phyloP scores from a whole-genome alignment of 2,888 invertebrate species.

The Drosophila paranaensis region DNA sequence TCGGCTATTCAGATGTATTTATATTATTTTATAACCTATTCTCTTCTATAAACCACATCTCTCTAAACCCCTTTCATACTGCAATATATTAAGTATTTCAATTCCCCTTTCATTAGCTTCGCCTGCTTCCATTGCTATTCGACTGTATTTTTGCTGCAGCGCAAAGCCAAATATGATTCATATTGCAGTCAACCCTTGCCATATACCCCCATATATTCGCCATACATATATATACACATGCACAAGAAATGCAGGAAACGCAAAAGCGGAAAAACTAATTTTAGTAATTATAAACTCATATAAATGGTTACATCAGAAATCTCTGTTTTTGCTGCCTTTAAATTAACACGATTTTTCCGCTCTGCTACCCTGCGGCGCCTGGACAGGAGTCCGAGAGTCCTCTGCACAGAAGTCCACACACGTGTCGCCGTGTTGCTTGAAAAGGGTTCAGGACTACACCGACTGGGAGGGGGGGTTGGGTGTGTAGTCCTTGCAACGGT shows the following conservation, averaged over 20 bases:
- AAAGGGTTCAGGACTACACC: constrained; percentile 57
- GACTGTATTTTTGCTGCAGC: constrained; percentile 2
- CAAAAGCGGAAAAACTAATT: constrained; percentile 82
- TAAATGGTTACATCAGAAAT: constrained; percentile 75
- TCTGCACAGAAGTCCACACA: constrained; percentile 33
- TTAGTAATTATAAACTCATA: constrained; percentile 85
- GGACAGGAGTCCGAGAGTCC: constrained; percentile 33
- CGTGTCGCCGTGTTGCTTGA: constrained; percentile 37
- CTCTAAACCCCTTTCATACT: too few species aligned
- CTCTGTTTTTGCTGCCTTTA: constrained; percentile 69
- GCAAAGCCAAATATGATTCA: constrained; percentile 39
- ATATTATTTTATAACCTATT: too few species aligned
- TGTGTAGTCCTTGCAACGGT: constrained; percentile 54
- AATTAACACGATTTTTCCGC: constrained; percentile 80
- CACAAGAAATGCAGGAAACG: constrained; percentile 14
- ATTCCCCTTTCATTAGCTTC: background rate
- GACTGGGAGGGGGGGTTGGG: constrained; percentile 23
- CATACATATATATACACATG: background rate
- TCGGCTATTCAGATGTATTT: too few species aligned
- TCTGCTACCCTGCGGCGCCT: constrained; percentile 56
- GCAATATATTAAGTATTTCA: background rate
- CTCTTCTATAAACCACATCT: too few species aligned
- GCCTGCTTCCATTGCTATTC: background rate
- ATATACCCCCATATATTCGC: constrained; percentile 5
- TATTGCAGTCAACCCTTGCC: constrained; percentile 30